Base-by-base conservation (phyloP, 2,888 invertebrate species). In the Notodonta ziczac region DNA sequence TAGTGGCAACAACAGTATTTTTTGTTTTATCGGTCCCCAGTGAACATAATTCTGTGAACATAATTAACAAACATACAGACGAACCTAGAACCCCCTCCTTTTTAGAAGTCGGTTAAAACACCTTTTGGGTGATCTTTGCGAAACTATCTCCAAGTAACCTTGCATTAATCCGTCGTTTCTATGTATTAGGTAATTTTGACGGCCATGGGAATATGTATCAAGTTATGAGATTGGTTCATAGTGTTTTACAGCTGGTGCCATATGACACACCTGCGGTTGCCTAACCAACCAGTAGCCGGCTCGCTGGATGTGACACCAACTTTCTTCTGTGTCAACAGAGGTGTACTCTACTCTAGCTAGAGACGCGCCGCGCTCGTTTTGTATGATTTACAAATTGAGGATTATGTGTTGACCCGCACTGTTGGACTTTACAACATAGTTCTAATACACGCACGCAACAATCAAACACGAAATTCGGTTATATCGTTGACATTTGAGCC, bases 321-420 rank as follows among this genome's bases (percentile, higher is more conserved):
- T 55, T 55, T 55, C 55, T 40, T 55, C 4, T 14, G 40, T 35
- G 55, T 55, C 55, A 55, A 55, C 16, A 54, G 53, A 53, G 10
- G 12, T 53, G 35, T 35, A 13, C 24, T 24, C 24, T 24, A 24
- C 24, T 24, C 10, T 24, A 53, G 6, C 35, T 10, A 10, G 32
- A 4, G 13, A 1, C n/a, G 40, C 9, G 9, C 0, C 16, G 10
- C 5, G 51, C 54, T 13, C n/a, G 55, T 2, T 7, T 40, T 55
- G 14, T 55, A 40, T 55, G 55, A 55, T 55, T 40, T 14, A 55
- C 9, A 55, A 55, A 55, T 58, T 59, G 60, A 60, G 59, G 54
- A 56, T 51, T 58, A 58, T 58, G 50, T 57, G 53, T 54, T 46
- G 48, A 12, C 13, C 44, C 10, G 16, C 35, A 2, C n/a, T 42